Conservation (phyloP, 2,888 invertebrate species). For the Macropis europaea region DNA sequence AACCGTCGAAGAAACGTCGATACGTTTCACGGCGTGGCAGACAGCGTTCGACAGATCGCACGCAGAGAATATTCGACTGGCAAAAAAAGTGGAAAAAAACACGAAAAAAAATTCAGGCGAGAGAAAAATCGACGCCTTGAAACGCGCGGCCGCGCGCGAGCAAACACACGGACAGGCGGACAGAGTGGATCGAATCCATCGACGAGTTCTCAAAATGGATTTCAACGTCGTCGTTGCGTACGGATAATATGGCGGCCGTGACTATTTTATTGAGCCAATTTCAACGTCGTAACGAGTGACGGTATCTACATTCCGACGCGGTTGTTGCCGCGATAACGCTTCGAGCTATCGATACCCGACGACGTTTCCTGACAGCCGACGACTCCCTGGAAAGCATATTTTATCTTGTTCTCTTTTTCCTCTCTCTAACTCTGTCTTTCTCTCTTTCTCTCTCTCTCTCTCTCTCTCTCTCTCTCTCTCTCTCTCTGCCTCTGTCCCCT, state of each 20-base stretch:
- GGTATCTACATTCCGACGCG: conserved; percentile 37
- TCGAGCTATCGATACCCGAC: conserved; percentile 24
- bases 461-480: neutral
- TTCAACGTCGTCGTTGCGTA: conserved; percentile 30
- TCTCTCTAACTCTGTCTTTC: neutral
- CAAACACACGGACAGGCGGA: too few relatives aligned
- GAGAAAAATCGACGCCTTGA: neutral
- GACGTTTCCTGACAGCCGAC: conserved; percentile 9
- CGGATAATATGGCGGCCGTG: conserved; percentile 51
- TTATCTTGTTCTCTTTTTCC: neutral
- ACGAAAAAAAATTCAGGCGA: neutral
- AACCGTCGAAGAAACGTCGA: conserved; percentile 17
- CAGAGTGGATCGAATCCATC: conserved; percentile 1
- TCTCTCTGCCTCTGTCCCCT: neutral
- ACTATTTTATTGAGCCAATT: conserved; percentile 56
- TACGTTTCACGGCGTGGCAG: conserved; percentile 8
- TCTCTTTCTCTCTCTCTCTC: neutral
- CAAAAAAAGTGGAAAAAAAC: neutral
- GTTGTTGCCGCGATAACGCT: conserved; percentile 35
- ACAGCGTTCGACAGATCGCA: neutral
- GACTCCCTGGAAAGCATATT: neutral
- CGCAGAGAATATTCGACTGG: neutral
- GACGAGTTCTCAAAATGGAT: conserved; percentile 16
- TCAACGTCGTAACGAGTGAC: conserved; percentile 39
- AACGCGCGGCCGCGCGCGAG: too few relatives aligned